These are phyloP conservation scores for Drosophila longiperda DNA, from an alignment of 2,888 invertebrate species.

Conservation along the genomic window DNA sequence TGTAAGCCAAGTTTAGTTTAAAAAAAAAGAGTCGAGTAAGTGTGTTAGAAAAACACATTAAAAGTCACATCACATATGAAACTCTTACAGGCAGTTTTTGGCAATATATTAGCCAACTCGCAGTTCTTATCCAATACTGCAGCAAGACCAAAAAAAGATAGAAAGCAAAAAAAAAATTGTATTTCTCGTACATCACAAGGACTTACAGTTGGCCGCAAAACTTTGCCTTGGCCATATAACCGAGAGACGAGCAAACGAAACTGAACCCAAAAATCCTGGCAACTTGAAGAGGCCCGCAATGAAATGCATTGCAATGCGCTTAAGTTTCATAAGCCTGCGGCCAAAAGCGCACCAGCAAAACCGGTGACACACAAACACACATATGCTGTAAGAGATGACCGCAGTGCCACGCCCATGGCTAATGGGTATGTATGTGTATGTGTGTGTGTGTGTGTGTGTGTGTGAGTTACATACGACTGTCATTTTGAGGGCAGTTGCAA, in stretches of 20 bases:
- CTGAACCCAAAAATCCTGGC: conserved; percentile 37
- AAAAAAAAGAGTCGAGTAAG: not conserved
- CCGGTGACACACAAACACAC: conserved; percentile 40
- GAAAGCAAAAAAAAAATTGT: conserved; percentile 3
- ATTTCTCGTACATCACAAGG: conserved; percentile 45
- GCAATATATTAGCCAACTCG: conserved; percentile 56
- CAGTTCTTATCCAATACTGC: conserved; percentile 60
- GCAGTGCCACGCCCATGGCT: conserved; percentile 46
- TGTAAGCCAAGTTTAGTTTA: conserved; percentile 20
- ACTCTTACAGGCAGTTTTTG: conserved; percentile 15
- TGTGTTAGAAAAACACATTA: conserved; percentile 23
- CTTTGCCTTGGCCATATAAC: conserved; percentile 56
- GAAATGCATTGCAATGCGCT: conserved; percentile 66
- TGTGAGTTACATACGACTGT: conserved; percentile 51
- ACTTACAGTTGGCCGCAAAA: conserved; percentile 58
- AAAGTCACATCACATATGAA: conserved; percentile 39
- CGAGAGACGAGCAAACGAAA: conserved; percentile 35
- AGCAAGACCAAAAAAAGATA: not conserved
- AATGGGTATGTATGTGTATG: conserved; percentile 14
- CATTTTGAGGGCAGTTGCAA: conserved; percentile 41
- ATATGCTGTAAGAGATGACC: conserved; percentile 34
- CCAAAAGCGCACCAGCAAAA: conserved; percentile 48
- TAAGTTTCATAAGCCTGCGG: conserved; percentile 71
- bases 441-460: conserved; percentile 18
- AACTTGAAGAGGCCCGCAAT: conserved; percentile 61